A percentile compares a stretch with the other conserved stretches of the same genome.
phyloP scores from a whole-genome alignment of 2,888 invertebrate species.

The Oxyscelio sp. region DNA sequence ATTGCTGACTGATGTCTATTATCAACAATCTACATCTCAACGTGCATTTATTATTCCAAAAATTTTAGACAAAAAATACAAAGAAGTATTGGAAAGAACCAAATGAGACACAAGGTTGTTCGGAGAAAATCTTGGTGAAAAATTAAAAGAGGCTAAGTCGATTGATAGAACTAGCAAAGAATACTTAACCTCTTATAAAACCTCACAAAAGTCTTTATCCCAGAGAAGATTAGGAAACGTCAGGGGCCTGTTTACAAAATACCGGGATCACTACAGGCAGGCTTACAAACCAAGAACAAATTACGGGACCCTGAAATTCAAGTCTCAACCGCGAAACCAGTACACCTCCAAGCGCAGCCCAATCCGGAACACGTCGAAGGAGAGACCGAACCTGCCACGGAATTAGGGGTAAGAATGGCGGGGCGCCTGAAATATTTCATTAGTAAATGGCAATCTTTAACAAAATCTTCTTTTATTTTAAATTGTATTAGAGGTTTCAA shows the following conservation, averaged over 20 bases:
- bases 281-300: not conserved
- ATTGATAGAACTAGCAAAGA: constrained; percentile 33
- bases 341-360: not conserved
- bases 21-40: constrained; percentile 33
- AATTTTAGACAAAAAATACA: constrained; percentile 26
- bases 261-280: constrained; percentile 12
- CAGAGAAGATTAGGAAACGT: constrained; percentile 17
- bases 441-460: constrained; percentile 13
- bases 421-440: constrained; percentile 2
- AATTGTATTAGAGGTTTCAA: constrained; percentile 17
- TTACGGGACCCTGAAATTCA: constrained; percentile 26
- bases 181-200: constrained; percentile 7
- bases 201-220: not conserved
- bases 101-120: constrained; percentile 44
- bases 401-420: constrained; percentile 27
- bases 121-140: constrained; percentile 33
- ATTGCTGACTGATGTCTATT: constrained; percentile 19
- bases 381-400: not conserved
- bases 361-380: not conserved
- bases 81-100: constrained; percentile 32
- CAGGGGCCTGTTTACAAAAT: constrained; percentile 10
- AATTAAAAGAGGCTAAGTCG: constrained; percentile 37
- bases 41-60: constrained; percentile 43
- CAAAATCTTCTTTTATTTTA: constrained; percentile 11
- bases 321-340: not conserved